phyloP scores from a whole-genome alignment of 2,888 invertebrate genomes.

The Lasioglossum oenotherae region DNA sequence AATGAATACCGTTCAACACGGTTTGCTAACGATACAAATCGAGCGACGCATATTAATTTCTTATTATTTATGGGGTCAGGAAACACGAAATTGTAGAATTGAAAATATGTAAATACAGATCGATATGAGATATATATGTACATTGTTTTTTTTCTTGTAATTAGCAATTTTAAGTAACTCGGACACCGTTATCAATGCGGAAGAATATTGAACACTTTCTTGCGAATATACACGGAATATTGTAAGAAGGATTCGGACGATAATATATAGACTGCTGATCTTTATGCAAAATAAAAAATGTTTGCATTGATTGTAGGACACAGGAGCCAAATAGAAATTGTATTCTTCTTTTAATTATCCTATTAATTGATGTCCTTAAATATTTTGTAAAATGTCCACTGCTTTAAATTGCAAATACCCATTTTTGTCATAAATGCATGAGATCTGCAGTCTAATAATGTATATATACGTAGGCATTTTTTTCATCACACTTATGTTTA shows the following conservation, averaged over 20 bases:
- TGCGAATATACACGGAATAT: neutral
- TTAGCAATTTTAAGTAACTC: neutral
- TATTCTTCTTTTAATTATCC: too few species aligned
- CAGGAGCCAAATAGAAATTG: too few species aligned
- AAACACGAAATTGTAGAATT: neutral
- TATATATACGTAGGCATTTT: neutral
- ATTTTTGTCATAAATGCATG: too few species aligned
- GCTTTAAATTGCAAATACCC: too few species aligned
- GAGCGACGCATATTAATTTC: neutral
- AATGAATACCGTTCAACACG: neutral
- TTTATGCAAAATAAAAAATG: too few species aligned
- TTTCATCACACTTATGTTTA: conserved; percentile 68
- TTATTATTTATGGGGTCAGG: neutral
- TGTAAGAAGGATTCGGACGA: conserved; percentile 12
- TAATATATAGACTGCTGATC: conserved; percentile 12
- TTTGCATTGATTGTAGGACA: too few species aligned
- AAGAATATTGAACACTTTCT: neutral
- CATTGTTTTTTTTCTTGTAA: neutral
- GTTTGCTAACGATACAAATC: neutral
- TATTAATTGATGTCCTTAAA: too few species aligned
- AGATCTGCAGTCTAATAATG: too few species aligned
- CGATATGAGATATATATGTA: neutral
- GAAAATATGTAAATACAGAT: conserved; percentile 1
- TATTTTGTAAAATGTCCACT: too few species aligned
- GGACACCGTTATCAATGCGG: neutral